These are phyloP conservation scores for Listronotus oregonensis DNA, from an alignment of 1,140 invertebrate species.

Conservation along the genomic window DNA sequence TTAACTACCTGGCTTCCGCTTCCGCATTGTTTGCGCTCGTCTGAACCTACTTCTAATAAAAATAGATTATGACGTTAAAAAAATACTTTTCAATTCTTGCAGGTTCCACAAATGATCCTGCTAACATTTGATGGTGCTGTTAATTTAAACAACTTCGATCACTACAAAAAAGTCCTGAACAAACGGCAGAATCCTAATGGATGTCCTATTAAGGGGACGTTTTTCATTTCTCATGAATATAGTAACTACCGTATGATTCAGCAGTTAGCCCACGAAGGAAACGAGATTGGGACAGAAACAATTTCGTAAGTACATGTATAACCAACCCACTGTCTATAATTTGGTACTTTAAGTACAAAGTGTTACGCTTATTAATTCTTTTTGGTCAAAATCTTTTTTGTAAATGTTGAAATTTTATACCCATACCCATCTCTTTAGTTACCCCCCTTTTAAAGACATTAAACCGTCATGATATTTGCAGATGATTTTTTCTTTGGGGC, in stretches of 20 bases:
- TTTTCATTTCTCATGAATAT: conserved; percentile 94
- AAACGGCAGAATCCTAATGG: conserved; percentile 86
- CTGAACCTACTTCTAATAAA: no score
- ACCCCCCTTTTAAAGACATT: no score
- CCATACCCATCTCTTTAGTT: no score
- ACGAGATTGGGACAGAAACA: conserved; percentile 91
- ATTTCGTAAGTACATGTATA: conserved; percentile 74
- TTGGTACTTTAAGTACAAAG: no score
- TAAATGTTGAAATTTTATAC: no score
- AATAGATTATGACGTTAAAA: neutral
- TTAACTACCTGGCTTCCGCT: no score
- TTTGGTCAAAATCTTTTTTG: neutral
- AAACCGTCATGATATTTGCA: no score
- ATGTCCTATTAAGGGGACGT: conserved; percentile 88
- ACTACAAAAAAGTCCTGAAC: conserved; percentile 84
- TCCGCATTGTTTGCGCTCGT: no score
- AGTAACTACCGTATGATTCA: conserved; percentile 94
- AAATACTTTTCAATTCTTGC: conserved; percentile 51
- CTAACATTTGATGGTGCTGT: conserved; percentile 92
- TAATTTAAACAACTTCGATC: conserved; percentile 89
- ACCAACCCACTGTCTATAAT: no score
- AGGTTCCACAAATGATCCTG: conserved; percentile 93
- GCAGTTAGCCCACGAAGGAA: conserved; percentile 82
- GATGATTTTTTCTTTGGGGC: no score
- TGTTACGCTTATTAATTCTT: no score